Percentiles rank a stretch among this genome's conserved stretches.
phyloP scores from a whole-genome alignment of 2,888 invertebrate species.

The Criorhina ranunculi region DNA sequence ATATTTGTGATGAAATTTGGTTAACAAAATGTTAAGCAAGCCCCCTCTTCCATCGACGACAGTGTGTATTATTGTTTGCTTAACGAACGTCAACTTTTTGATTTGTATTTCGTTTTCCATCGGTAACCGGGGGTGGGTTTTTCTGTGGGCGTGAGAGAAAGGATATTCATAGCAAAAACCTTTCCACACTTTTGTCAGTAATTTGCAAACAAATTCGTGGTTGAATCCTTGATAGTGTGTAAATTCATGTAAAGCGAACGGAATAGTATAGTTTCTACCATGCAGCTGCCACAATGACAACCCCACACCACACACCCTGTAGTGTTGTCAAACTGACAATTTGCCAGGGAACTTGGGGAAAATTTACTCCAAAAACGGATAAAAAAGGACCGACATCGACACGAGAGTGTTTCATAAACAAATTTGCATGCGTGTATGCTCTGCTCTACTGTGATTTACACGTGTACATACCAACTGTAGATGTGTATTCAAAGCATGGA shows the following conservation, averaged over 20 bases:
- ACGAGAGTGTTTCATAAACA: constrained; percentile 16
- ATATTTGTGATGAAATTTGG: constrained; percentile 41
- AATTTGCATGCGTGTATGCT: constrained; percentile 8
- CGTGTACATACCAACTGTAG: constrained; percentile 6
- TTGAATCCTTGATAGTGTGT: constrained; percentile 47
- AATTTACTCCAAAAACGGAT: constrained; percentile 2
- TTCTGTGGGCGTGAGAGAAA: no score
- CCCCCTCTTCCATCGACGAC: background rate
- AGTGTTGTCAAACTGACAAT: constrained; percentile 48
- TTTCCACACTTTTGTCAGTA: constrained; percentile 22
- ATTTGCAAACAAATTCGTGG: constrained; percentile 62
- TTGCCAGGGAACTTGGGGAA: constrained; percentile 6
- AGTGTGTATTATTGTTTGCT: constrained; percentile 14
- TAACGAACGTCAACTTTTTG: constrained; percentile 46
- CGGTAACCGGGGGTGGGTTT: no score
- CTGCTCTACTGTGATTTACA: constrained; percentile 8
- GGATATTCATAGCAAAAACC: background rate
- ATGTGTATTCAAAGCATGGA: constrained; percentile 6
- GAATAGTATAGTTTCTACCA: constrained; percentile 35
- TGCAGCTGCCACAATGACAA: constrained; percentile 29
- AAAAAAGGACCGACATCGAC: background rate
- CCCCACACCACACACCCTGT: background rate
- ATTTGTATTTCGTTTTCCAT: constrained; percentile 29
- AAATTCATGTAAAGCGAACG: constrained; percentile 54
- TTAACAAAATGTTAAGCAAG: constrained; percentile 11